Percentiles rank a stretch among this genome's conserved stretches.
These are phyloP conservation scores for Anoplolepis gracilipes DNA, from an alignment of 1,140 invertebrate species.

Conservation along the genomic window DNA sequence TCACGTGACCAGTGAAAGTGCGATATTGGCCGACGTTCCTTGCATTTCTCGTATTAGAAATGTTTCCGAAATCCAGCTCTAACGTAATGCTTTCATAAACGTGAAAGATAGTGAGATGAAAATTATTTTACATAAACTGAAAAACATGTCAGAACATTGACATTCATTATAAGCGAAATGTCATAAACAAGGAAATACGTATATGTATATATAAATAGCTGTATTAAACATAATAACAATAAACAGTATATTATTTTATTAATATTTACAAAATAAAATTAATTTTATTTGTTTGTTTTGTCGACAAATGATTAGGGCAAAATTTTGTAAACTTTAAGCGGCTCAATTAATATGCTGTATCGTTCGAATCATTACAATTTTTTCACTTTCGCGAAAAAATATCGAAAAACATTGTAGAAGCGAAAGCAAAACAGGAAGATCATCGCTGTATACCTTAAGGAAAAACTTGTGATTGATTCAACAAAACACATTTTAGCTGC, in stretches of 20 bases:
- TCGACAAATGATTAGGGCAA: neutral
- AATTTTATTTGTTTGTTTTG: neutral
- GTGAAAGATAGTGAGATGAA: constrained; percentile 9
- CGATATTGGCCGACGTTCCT: constrained; percentile 40
- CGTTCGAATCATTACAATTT: neutral
- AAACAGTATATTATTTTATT: neutral
- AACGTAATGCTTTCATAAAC: constrained; percentile 38
- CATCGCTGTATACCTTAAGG: neutral
- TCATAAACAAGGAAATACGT: neutral
- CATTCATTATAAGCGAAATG: neutral
- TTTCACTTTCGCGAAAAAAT: constrained; percentile 29
- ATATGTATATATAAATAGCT: neutral
- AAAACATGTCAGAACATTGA: neutral
- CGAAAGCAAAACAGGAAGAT: constrained; percentile 8
- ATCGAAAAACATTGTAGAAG: neutral
- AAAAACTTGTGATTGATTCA: constrained; percentile 11
- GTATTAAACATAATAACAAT: neutral
- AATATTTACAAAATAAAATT: neutral
- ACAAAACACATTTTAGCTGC: neutral
- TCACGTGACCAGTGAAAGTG: constrained; percentile 64
- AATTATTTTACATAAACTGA: constrained; percentile 11
- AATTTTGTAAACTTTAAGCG: neutral
- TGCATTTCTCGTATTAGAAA: constrained; percentile 56
- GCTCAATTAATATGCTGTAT: constrained; percentile 7
- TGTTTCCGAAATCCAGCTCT: constrained; percentile 52